phyloP scores from a whole-genome alignment of 2,113 vertebrate species.

The Myocastor coypus region DNA sequence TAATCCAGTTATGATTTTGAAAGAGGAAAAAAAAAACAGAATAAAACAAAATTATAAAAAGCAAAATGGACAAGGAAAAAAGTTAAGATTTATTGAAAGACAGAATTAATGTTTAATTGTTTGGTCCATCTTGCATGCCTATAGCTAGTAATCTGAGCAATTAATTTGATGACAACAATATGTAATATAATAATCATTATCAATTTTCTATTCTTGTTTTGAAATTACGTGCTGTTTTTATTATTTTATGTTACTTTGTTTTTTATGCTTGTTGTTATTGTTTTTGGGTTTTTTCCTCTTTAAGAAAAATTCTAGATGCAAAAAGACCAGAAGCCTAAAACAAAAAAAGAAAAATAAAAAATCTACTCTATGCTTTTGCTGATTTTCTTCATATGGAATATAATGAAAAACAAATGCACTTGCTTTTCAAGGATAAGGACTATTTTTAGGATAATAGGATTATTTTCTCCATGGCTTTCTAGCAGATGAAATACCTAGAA shows the following conservation, averaged over 20 bases:
- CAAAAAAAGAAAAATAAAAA: background rate
- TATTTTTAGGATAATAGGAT: background rate
- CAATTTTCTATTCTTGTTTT: too few relatives aligned
- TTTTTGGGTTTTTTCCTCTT: too few relatives aligned
- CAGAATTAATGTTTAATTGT: too few relatives aligned
- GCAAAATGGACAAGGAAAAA: too few relatives aligned
- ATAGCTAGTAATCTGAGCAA: too few relatives aligned
- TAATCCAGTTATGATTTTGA: background rate
- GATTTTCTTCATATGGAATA: slow-evolving; percentile 3
- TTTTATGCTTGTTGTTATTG: too few relatives aligned
- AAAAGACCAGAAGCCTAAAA: background rate
- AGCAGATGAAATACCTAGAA: background rate
- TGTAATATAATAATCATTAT: too few relatives aligned
- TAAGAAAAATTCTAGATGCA: background rate
- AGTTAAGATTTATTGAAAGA: too few relatives aligned
- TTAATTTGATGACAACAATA: too few relatives aligned
- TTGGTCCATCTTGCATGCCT: too few relatives aligned
- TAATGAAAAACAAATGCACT: slow-evolving; percentile 5
- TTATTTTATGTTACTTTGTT: too few relatives aligned
- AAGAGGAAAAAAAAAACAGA: background rate
- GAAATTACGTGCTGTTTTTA: too few relatives aligned
- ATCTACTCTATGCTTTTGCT: background rate
- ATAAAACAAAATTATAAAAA: background rate
- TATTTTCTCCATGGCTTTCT: background rate
- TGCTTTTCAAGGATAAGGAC: background rate